phyloP scores from a whole-genome alignment of 2,113 vertebrate genomes.

The Ellobius talpinus region DNA sequence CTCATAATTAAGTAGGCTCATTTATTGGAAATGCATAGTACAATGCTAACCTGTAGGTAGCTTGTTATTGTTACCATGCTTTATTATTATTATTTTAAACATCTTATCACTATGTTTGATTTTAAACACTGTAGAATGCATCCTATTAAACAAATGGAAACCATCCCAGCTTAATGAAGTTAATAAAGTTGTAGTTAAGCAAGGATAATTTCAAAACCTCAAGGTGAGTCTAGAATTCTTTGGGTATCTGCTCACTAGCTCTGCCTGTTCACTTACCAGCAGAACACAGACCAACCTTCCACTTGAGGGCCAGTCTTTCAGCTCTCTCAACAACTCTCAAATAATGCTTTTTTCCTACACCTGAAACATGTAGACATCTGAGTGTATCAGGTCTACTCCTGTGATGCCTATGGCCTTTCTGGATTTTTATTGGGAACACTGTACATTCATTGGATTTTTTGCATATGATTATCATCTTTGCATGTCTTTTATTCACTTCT shows the following conservation, averaged over 20 bases:
- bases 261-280: background rate
- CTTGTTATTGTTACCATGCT: background rate
- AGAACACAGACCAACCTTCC: background rate
- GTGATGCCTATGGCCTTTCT: background rate
- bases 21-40: background rate
- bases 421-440: background rate
- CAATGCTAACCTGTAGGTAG: background rate
- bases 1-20: background rate
- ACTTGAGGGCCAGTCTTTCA: rapidly evolving
- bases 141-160: background rate
- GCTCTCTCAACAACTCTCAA: background rate
- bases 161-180: background rate
- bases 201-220: background rate
- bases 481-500: background rate
- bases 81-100: background rate
- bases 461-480: background rate
- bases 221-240: background rate
- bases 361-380: background rate
- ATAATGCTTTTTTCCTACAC: background rate
- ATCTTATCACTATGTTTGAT: background rate
- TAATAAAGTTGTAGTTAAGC: background rate
- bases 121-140: background rate
- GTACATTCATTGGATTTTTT: background rate
- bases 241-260: background rate
- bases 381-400: background rate